A percentile compares a stretch with the other conserved stretches of the same genome.
phyloP scores from a whole-genome alignment of 2,113 vertebrate genomes.

The Sylvicapra grimmia region DNA sequence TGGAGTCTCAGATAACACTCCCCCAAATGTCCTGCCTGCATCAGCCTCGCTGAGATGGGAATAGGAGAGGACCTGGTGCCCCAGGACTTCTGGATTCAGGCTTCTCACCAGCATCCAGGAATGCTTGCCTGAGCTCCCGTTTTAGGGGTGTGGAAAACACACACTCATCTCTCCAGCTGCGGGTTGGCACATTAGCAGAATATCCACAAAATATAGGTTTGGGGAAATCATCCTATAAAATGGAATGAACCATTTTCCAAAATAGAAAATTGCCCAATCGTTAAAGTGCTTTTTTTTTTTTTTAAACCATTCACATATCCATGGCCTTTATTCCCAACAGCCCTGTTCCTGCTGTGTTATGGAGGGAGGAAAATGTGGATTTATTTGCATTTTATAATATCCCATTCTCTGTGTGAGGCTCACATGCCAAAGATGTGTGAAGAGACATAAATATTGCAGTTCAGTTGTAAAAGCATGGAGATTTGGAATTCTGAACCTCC shows the following conservation, averaged over 20 bases:
- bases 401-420: background rate
- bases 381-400: constrained; percentile 22
- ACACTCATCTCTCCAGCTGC: constrained; percentile 38
- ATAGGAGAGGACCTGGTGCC: background rate
- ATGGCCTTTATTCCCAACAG: background rate
- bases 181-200: constrained; percentile 52
- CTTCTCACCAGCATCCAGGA: background rate
- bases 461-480: background rate
- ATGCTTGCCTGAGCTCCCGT: background rate
- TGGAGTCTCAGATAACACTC: background rate
- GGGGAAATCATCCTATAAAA: constrained; percentile 53
- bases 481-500: background rate
- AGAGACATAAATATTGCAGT: background rate
- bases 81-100: background rate
- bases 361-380: background rate
- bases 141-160: background rate
- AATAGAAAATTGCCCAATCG: constrained; percentile 53
- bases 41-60: background rate
- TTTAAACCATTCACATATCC: constrained; percentile 28
- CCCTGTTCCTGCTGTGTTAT: background rate
- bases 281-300: background rate
- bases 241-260: constrained; percentile 46
- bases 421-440: background rate
- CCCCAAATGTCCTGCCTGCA: background rate
- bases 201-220: constrained; percentile 64